Conservation (phyloP, 1,140 invertebrate species). For the Conus ventricosus region DNA sequence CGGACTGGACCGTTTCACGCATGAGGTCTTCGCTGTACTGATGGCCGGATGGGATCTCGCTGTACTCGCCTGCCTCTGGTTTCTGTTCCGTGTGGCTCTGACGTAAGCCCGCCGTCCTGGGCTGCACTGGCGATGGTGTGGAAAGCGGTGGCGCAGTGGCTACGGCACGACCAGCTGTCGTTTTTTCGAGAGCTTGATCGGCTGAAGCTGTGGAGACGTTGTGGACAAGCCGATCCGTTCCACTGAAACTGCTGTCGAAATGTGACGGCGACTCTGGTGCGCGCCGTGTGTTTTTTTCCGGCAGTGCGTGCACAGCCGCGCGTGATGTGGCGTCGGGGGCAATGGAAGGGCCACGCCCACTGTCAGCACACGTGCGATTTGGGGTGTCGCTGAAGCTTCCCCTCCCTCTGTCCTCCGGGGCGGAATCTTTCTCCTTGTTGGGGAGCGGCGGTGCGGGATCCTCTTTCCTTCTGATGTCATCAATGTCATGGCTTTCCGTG, state of each 20-base stretch:
- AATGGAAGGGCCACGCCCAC: conserved; percentile 1
- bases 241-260: neutral
- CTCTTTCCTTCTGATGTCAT: neutral
- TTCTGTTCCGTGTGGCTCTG: neutral
- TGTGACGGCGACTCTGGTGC: neutral
- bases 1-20: neutral
- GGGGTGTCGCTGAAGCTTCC: neutral
- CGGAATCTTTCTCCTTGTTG: neutral
- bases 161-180: neutral
- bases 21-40: neutral
- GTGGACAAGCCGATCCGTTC: neutral
- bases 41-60: neutral
- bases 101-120: neutral
- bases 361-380: neutral
- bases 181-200: neutral
- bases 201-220: neutral
- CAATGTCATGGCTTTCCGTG: neutral
- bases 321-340: neutral
- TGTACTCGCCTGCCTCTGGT: neutral
- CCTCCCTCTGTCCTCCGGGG: neutral
- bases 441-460: neutral
- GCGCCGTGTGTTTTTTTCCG: neutral
- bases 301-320: neutral
- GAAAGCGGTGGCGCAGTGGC: neutral
- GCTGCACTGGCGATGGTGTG: neutral